Conservation (phyloP, 2,797 vertebrate species). For the Acanthurus leucopareius region DNA sequence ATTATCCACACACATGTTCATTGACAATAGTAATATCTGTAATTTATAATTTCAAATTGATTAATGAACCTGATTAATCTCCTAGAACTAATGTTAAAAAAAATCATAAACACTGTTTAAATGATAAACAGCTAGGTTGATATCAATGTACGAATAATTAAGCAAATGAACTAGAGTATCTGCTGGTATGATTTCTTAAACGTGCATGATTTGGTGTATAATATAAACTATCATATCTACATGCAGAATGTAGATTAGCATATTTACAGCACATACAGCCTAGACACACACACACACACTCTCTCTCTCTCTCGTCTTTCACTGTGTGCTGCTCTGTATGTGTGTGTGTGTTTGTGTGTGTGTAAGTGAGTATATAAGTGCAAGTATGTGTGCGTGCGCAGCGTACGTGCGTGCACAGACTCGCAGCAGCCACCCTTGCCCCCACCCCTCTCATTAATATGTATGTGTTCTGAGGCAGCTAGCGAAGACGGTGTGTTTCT, state of each 20-base stretch:
- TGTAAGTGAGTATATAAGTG: slow-evolving; percentile 59
- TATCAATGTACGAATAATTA: slow-evolving; percentile 70
- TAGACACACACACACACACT: slow-evolving; percentile 45
- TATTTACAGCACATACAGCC: slow-evolving; percentile 76
- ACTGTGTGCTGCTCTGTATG: slow-evolving; percentile 33
- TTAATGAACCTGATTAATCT: slow-evolving; percentile 16
- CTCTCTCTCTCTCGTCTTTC: slow-evolving; percentile 68
- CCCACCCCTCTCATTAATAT: slow-evolving; percentile 93
- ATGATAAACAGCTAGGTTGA: slow-evolving; percentile 46
- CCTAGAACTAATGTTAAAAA: slow-evolving; percentile 5
- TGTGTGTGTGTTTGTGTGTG: slow-evolving; percentile 9
- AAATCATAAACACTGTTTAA: slow-evolving; percentile 9
- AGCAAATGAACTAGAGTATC: slow-evolving; percentile 62
- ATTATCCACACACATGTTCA: not conserved
- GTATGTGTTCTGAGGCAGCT: slow-evolving; percentile 92
- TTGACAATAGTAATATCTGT: not conserved
- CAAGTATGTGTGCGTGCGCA: slow-evolving; percentile 10
- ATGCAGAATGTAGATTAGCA: slow-evolving; percentile 79
- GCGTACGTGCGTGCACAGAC: slow-evolving; percentile 75
- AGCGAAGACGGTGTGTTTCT: slow-evolving; percentile 87
- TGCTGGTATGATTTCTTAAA: slow-evolving; percentile 67
- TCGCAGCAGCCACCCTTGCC: slow-evolving; percentile 86
- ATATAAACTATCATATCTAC: slow-evolving; percentile 78
- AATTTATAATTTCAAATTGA: slow-evolving; percentile 1
- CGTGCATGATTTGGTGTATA: slow-evolving; percentile 72